phyloP scores from a whole-genome alignment of 2,797 vertebrate genomes.

The Ctenochaetus hawaiiensis region DNA sequence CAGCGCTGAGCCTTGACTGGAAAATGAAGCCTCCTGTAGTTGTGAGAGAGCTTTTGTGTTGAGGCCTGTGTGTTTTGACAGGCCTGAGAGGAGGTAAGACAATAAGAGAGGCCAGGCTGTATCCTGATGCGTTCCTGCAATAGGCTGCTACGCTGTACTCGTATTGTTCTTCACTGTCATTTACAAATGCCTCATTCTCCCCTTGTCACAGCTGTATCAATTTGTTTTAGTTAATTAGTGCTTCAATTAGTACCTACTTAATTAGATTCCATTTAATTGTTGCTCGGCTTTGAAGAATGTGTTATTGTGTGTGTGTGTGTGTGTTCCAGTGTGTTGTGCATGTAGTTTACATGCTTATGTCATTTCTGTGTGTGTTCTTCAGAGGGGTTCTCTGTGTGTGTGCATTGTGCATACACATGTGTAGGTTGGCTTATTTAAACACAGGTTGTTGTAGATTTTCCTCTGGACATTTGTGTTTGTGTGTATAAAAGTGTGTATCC shows the following conservation, averaged over 20 bases:
- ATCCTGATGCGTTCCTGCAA: constrained; percentile 30
- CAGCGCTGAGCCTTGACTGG: constrained; percentile 31
- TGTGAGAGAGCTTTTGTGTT: constrained; percentile 58
- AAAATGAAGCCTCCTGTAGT: constrained; percentile 54
- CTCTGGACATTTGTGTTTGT: neutral
- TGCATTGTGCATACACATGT: neutral
- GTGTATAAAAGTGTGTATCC: neutral
- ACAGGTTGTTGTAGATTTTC: neutral
- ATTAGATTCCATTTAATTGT: constrained; percentile 54
- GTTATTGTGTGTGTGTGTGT: constrained; percentile 9
- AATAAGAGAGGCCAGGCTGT: constrained; percentile 40
- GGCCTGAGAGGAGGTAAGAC: constrained; percentile 58
- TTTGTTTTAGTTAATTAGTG: constrained; percentile 58
- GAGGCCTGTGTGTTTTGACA: constrained; percentile 74
- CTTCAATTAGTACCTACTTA: constrained; percentile 62
- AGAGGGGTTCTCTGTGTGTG: neutral
- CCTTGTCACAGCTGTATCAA: constrained; percentile 51
- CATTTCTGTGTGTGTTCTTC: constrained; percentile 3
- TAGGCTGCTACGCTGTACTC: neutral
- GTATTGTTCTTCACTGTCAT: constrained; percentile 35
- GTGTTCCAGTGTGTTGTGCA: constrained; percentile 15
- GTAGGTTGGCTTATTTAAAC: neutral
- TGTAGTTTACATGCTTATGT: constrained; percentile 11
- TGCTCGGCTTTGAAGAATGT: constrained; percentile 44
- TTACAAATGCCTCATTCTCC: constrained; percentile 50